phyloP scores from a whole-genome alignment of 2,113 vertebrate species.

The Vulpes ferrilata region DNA sequence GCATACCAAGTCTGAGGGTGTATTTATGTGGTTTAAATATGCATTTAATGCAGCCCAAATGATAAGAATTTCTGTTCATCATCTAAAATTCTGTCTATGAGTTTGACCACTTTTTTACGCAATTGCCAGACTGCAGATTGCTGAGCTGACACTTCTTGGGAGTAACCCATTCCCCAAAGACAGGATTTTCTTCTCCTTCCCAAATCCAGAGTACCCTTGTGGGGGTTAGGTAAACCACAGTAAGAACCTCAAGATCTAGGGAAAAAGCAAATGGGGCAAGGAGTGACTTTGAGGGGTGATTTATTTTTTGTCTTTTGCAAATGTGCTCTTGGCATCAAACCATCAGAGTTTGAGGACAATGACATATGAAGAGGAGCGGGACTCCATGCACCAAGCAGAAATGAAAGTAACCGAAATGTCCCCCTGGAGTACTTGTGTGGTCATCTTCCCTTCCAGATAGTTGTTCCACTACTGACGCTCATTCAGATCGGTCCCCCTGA shows the following conservation, averaged over 20 bases:
- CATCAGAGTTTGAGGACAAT: neutral
- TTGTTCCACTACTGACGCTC: neutral
- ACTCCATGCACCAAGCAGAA: neutral
- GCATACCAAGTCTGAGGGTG: neutral
- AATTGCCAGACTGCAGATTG: neutral
- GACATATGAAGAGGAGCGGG: neutral
- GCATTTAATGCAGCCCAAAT: neutral
- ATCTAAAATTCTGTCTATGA: neutral
- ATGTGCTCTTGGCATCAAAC: neutral
- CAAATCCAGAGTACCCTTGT: neutral
- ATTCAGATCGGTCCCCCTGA: neutral
- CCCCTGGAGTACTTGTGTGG: neutral
- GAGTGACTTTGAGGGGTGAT: neutral
- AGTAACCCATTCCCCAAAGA: neutral
- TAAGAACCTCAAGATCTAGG: neutral
- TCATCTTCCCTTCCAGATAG: neutral
- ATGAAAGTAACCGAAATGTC: neutral
- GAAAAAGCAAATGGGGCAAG: neutral
- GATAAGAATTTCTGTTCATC: constrained; percentile 10
- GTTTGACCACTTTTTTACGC: neutral
- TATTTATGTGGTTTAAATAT: neutral
- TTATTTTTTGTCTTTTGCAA: neutral
- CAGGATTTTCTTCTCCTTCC: neutral
- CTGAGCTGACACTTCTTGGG: neutral
- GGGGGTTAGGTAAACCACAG: neutral